Evolutionary conservation across 2,113 vertebrate genomes (phyloP), one percentile per base, ranked within the genome.

Genomic region (Nycticryphes semicollaris): DNA sequence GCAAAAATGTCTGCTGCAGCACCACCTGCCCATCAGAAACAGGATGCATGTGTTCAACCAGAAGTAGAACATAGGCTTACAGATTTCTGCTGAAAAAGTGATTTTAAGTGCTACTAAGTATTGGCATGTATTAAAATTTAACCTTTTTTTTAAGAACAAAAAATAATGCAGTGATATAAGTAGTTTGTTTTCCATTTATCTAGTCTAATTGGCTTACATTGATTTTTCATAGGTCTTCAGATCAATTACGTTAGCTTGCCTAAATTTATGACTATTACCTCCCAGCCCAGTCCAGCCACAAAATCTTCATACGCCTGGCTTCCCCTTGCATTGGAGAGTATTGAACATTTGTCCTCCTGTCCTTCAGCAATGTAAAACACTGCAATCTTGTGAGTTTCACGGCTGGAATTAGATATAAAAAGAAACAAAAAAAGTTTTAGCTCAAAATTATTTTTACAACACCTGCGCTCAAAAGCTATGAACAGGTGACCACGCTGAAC

Each of bases 381-480:
- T 1, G 99, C 99, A 16, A 99, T 99, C 98, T 99, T 99, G 97
- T 99, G 99, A 1, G 99, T 99, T 97, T 99, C 99, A 51, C 99
- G 99, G 90, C 99, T 99, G 93, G 30, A 97, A 93, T 1, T 6
- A 77, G 21, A 74, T 27, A 70, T 10, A 94, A 89, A 73, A 54
- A 64, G 31, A 68, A 62, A 78, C 0, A 2, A n/a, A 53, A 60
- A 62, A 56, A 79, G 23, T 23, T 66, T 19, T 10, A 73, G 31
- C 23, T 80, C 37, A 53, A 8, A 59, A 15, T 27, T 6, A 17
- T 18, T 73, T 45, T 69, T 7, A 72, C 27, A 53, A n/a, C 17
- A 57, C n/a, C 37, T 19, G n/a, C 41, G 16, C 47, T 72, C 33
- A 37, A 28, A 70, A 39, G 30, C 28, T 5, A 22, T 0, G 25